phyloP scores from a whole-genome alignment of 1,140 invertebrate species.

The Halictus rubicundus region DNA sequence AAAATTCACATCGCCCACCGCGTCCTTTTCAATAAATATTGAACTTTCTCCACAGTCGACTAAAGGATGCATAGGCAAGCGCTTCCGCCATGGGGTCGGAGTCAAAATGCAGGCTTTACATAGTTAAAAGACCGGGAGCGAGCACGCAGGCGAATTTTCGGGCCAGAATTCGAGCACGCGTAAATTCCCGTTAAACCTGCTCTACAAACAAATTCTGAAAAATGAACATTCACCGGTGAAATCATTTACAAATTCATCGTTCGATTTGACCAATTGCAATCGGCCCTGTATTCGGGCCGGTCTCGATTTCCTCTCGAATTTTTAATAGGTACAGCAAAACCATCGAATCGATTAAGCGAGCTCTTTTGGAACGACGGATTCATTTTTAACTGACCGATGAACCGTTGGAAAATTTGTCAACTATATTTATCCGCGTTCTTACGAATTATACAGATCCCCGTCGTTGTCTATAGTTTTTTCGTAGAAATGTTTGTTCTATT shows the following conservation, averaged over 20 bases:
- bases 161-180: neutral
- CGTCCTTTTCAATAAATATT: conserved; percentile 2
- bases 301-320: neutral
- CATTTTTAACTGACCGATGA: neutral
- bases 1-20: neutral
- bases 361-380: neutral
- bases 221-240: neutral
- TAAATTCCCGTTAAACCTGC: neutral
- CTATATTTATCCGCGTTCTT: too few relatives aligned
- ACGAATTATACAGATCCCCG: too few relatives aligned
- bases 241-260: neutral
- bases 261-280: neutral
- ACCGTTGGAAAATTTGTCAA: neutral
- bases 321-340: neutral
- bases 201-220: conserved; percentile 1
- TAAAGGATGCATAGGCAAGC: conserved; percentile 4
- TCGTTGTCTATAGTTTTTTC: too few relatives aligned
- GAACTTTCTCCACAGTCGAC: neutral
- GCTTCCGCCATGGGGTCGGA: neutral
- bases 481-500: too few relatives aligned
- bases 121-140: neutral
- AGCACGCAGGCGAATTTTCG: neutral
- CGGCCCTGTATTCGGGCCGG: neutral
- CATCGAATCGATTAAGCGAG: neutral
- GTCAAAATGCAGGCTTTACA: neutral